These are phyloP conservation scores for Gopherus evgoodei DNA, from an alignment of 2,113 vertebrate genomes.

Conservation along the genomic window DNA sequence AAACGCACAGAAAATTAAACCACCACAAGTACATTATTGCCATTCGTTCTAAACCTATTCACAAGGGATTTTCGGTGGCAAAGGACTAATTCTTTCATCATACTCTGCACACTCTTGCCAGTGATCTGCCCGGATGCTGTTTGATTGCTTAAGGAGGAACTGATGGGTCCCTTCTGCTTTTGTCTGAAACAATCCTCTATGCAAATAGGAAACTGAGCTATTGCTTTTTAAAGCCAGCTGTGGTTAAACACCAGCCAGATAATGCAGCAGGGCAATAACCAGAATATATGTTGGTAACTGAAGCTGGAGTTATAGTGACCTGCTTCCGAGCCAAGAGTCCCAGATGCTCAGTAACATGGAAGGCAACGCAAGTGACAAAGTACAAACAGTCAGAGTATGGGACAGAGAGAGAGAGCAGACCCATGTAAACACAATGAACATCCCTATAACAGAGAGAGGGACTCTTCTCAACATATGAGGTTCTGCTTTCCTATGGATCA, in stretches of 20 bases:
- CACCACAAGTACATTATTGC: slow-evolving; percentile 56
- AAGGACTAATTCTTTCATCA: slow-evolving; percentile 69
- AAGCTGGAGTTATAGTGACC: neutral
- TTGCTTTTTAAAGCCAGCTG: neutral
- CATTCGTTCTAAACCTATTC: slow-evolving; percentile 19
- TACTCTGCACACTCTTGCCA: neutral
- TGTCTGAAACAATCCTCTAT: neutral
- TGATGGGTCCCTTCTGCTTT: neutral
- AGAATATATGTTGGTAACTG: neutral
- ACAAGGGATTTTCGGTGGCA: slow-evolving; percentile 18
- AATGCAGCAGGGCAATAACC: neutral
- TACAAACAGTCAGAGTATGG: too few species aligned
- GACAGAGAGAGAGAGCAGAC: neutral
- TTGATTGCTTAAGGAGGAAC: neutral
- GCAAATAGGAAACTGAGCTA: neutral
- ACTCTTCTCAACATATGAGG: neutral
- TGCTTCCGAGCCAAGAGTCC: neutral
- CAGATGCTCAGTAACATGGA: neutral
- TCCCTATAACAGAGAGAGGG: neutral
- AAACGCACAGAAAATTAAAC: slow-evolving; percentile 66
- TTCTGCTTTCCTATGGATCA: neutral
- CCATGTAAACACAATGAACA: neutral
- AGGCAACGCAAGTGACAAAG: neutral
- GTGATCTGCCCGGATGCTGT: neutral
- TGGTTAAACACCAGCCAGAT: neutral